Base-by-base conservation (phyloP, 1,140 invertebrate genomes). In the Meloidogyne chitwoodi region DNA sequence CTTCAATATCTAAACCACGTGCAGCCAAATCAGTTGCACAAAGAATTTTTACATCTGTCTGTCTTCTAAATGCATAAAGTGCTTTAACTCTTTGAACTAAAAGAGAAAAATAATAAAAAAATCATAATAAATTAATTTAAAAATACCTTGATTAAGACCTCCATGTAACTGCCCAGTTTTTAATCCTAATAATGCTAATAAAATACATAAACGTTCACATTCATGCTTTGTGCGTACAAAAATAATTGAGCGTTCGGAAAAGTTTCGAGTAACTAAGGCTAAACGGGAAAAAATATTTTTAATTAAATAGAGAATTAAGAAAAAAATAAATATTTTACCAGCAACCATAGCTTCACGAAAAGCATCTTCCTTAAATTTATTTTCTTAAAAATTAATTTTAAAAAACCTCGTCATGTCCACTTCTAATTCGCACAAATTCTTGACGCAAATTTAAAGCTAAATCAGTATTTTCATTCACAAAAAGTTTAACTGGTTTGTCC, bases 11-110 rank as follows among this genome's bases (percentile, higher is more conserved):
- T 31, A 99, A 90, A 88, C 96, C 96, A 88, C 96, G 90, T 31
- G 96, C 94, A 10, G 95, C 95, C 27, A 99, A 92, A 90, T 99
- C 96, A 5, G 96, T 99, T 0, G 94, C 94, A 68, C 98, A 91
- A 22, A 99, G 89, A 6, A 98, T 91, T 89, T 98, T 94, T 38
- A 94, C 91, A 86, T 92, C 91, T 83, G 93, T 92, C 62, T 83
- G 75, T 29, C 31, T 77, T 74, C 87, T 87, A 74, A 87, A 87
- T 44, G 77, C 77, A 14, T 68, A 27, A 19, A 88, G 75, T 1
- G 84, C 81, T 72, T 85, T 69, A 26, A 87, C 78, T 62, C 83
- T 87, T 80, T 89, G 71, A 61, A 64, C 48, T 56, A n/a, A 8
- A n/a, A 3, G 14, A 38, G 10, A n/a, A 6, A 56, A 56, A n/a